Evolutionary conservation across 1,140 invertebrate species (phyloP).

Genomic region (Cydia fagiglandana): DNA sequence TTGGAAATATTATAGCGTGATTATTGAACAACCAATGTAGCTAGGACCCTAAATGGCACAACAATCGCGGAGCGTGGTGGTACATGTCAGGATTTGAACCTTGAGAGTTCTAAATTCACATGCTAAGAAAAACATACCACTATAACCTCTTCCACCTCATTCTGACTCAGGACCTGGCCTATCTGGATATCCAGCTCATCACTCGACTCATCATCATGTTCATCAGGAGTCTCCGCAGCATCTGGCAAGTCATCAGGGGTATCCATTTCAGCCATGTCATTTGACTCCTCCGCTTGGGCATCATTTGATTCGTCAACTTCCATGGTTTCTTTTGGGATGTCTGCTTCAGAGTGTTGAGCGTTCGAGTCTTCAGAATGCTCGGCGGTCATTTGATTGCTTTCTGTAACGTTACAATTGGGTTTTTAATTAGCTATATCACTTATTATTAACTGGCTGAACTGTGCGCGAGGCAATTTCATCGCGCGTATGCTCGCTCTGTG

Average conservation of each 20-base stretch:
- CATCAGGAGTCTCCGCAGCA: background rate
- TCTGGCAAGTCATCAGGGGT: background rate
- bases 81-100: too few relatives aligned
- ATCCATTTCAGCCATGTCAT: background rate
- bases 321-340: constrained; percentile 27
- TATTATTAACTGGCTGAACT: too few relatives aligned
- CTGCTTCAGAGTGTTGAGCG: constrained; percentile 46
- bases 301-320: constrained; percentile 25
- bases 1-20: too few relatives aligned
- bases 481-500: too few relatives aligned
- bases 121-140: background rate
- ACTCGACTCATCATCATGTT: background rate
- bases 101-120: background rate
- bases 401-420: constrained; percentile 39
- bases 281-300: background rate
- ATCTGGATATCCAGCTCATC: background rate
- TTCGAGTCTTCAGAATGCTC: constrained; percentile 68
- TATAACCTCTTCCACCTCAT: background rate
- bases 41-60: too few relatives aligned
- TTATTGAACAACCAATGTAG: too few relatives aligned
- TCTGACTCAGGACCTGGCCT: background rate
- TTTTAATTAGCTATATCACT: background rate
- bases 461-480: too few relatives aligned
- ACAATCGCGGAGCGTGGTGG: too few relatives aligned
- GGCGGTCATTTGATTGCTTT: constrained; percentile 60